Evolutionary conservation across 2,113 vertebrate genomes (phyloP).

Genomic region (Sceloporus undulatus): DNA sequence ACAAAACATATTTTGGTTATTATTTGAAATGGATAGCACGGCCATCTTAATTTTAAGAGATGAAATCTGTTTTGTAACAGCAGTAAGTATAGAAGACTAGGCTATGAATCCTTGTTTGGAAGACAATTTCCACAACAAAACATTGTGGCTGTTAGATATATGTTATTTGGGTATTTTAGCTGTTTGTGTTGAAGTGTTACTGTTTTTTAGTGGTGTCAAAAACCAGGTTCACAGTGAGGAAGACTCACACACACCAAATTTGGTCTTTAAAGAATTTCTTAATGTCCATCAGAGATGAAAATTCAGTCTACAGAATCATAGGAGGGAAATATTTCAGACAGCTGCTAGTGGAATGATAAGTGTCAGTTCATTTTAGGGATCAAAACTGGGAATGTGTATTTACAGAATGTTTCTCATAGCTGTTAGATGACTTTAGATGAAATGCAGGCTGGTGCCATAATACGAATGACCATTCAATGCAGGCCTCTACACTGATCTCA

Average conservation of each 20-base stretch:
- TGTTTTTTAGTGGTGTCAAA: background rate
- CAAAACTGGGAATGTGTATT: background rate
- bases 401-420: background rate
- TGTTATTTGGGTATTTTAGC: constrained; percentile 19
- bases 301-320: background rate
- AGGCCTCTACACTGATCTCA: constrained; percentile 8
- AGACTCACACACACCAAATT: background rate
- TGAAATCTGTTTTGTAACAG: background rate
- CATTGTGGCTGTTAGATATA: background rate
- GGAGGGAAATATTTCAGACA: background rate
- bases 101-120: background rate
- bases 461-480: constrained; percentile 17
- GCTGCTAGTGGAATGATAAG: background rate
- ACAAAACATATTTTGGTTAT: background rate
- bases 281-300: background rate
- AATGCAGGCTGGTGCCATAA: background rate
- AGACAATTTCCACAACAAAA: background rate
- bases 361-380: constrained; percentile 8
- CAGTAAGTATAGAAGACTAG: background rate
- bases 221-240: background rate
- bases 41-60: background rate
- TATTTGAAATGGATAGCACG: background rate
- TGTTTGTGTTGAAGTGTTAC: background rate
- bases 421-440: constrained; percentile 23
- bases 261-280: background rate